Base-by-base conservation (phyloP, 2,113 vertebrate genomes). In the Ptyas mucosa region DNA sequence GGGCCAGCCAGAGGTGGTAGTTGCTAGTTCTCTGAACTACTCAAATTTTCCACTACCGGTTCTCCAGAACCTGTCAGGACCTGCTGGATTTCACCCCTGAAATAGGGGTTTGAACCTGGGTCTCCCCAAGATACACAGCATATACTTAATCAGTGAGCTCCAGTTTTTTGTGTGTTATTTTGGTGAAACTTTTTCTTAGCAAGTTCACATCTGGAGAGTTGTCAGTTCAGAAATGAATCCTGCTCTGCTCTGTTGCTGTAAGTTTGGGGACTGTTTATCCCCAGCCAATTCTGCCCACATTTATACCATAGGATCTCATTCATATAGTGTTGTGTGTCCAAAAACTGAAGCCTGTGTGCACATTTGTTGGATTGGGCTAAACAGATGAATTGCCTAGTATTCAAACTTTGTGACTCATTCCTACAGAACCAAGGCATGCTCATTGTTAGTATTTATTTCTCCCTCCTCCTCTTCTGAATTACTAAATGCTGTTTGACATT, bases 401-500 rank as follows among this genome's bases (percentile, higher is more conserved):
- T 43, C 29, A 87, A 3, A 64, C 49, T 21, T 75, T 91, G 93
- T 4, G 0, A 34, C 54, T 6, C n/a, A 46, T 23, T 93, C 49
- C 81, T 81, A 94, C 87, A 0, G 0, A 92, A 92, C 87, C 43
- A 18, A 75, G 55, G 92, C 94, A 58, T 3, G 0, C n/a, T 53
- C 81, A 55, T 69, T 87, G 58, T 49, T 29, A 26, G 51, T 69
- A 54, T 92, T 92, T 89, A 86, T 51, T 91, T 85, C 85, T 29
- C 93, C 58, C 85, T 26, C 64, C 11, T 86, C 86, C 23, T 54
- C 88, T 86, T 54, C 89, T 69, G 43, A 81, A 61, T 15, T 23
- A 94, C 85, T 86, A 87, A 58, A 52, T 94, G 85, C 20, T 14
- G 46, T 69, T 93, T 26, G 89, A 54, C 29, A 10, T 91, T 94